A percentile compares a stretch with the other conserved stretches of the same genome.
These are phyloP conservation scores for Lasiommata megera DNA, from an alignment of 2,888 invertebrate species.

Conservation along the genomic window DNA sequence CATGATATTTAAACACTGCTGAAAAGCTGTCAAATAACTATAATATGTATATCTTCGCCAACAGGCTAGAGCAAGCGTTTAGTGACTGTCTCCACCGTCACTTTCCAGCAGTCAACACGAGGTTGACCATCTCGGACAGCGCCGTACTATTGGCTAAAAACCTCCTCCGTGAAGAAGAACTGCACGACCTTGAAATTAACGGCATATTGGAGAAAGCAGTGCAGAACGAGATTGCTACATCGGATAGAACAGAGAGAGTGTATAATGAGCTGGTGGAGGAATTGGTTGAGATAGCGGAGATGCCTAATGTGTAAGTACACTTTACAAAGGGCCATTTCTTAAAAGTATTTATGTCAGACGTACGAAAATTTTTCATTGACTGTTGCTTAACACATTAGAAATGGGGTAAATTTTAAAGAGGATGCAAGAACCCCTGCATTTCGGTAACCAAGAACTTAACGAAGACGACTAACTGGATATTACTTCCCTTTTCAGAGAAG, in stretches of 20 bases:
- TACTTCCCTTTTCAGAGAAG: too few relatives aligned
- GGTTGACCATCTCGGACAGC: slow-evolving; percentile 74
- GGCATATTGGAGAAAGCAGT: slow-evolving; percentile 49
- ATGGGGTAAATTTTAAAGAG: too few relatives aligned
- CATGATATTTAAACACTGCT: too few relatives aligned
- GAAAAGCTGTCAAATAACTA: too few relatives aligned
- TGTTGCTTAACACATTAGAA: too few relatives aligned
- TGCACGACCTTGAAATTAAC: slow-evolving; percentile 46
- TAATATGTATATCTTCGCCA: slow-evolving; percentile 16
- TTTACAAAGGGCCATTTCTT: too few relatives aligned
- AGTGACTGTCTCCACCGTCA: slow-evolving; percentile 79
- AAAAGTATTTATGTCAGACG: too few relatives aligned
- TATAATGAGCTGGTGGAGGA: slow-evolving; percentile 81
- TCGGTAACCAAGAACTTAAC: too few relatives aligned
- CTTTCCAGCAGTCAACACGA: slow-evolving; percentile 84
- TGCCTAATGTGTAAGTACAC: slow-evolving; percentile 60
- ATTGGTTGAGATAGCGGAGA: slow-evolving; percentile 72
- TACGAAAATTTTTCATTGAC: too few relatives aligned
- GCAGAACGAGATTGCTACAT: slow-evolving; percentile 56
- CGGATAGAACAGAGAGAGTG: slow-evolving; percentile 65
- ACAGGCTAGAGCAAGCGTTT: slow-evolving; percentile 79
- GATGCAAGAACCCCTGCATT: too few relatives aligned
- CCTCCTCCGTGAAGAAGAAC: slow-evolving; percentile 64
- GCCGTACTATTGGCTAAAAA: slow-evolving; percentile 72
- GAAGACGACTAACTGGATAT: too few relatives aligned